Evolutionary conservation across 2,888 invertebrate genomes (phyloP), one percentile per base, ranked within the genome.

Genomic region (Acrobeloides nanus): DNA sequence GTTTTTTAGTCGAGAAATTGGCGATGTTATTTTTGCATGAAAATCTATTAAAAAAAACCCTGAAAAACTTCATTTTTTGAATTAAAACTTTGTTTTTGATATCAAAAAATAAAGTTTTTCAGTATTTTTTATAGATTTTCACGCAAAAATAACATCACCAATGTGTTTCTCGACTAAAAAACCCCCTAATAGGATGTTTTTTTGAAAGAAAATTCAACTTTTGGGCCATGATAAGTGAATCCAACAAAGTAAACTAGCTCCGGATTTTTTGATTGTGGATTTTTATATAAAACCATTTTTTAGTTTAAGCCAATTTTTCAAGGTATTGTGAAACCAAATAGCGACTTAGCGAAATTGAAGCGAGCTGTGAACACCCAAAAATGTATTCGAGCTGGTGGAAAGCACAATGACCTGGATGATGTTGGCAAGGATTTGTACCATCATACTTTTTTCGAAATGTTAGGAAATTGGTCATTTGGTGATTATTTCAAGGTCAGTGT

Each of bases 391-490:
- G 52, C 53, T 37, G 95, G 95, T 45, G 97, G 97, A 41, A 99
- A 99, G 78, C 97, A 99, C 77, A 99, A 99, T 76, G 97, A 99
- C 77, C 79, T 99, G 51, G 97, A 99, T 78, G 97, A 97, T 80
- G 97, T 97, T 8, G 97, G 97, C 26, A 95, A 95, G 78, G 97
- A 99, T 80, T 90, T 93, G 2, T 97, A 97, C 73, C 97, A 99
- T 80, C 97, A 99, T 72, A 99, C 97, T 3, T 99, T 95, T 78
- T 99, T 99, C 78, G 97, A 99, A 80, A 99, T 99, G 97, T 82
- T 99, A 81, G 97, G 97, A 6, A 99, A 97, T 76, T 99, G 97
- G 97, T 97, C 95, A 0, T 99, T 97, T 79, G 95, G 95, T n/a
- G 93, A 97, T 77, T 99, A 95, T 75, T 99, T 97, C 76, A 97